A percentile compares a stretch with the other conserved stretches of the same genome.
Evolutionary conservation across 2,888 invertebrate genomes (phyloP).

Genomic region (Thereva nobilitata): DNA sequence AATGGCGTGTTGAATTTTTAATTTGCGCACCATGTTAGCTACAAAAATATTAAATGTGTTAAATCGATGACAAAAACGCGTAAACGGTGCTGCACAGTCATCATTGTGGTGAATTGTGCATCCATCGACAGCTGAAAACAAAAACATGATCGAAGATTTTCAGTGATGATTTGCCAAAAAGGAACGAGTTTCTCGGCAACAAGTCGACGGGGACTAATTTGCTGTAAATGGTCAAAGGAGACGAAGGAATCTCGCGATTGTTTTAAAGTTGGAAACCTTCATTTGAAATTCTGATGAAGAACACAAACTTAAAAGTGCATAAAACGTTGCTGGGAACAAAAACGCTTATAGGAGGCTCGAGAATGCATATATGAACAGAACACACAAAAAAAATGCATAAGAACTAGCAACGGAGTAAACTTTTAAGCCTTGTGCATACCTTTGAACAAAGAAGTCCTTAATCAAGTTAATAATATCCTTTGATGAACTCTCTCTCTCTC

Average conservation of each 20-base stretch:
- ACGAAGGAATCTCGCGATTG: constrained; percentile 9
- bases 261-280: not conserved
- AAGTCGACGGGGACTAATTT: not conserved
- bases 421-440: too few relatives aligned
- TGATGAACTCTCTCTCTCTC: not conserved
- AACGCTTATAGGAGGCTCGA: too few relatives aligned
- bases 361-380: too few relatives aligned
- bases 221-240: not conserved
- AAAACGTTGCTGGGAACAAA: too few relatives aligned
- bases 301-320: not conserved
- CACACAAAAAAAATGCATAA: too few relatives aligned
- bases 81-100: not conserved
- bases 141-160: not conserved
- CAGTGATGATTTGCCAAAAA: not conserved
- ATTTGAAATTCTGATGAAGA: constrained; percentile 31
- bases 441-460: constrained; percentile 20
- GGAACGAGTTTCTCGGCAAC: constrained; percentile 7
- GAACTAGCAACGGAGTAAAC: too few relatives aligned
- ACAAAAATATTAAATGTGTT: constrained; percentile 29
- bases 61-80: constrained; percentile 26
- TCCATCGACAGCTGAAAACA: not conserved
- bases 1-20: constrained; percentile 32
- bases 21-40: constrained; percentile 23
- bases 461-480: constrained; percentile 26
- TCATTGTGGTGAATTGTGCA: too few relatives aligned